phyloP scores from a whole-genome alignment of 2,888 invertebrate genomes.

The Oxycera nigricornis region DNA sequence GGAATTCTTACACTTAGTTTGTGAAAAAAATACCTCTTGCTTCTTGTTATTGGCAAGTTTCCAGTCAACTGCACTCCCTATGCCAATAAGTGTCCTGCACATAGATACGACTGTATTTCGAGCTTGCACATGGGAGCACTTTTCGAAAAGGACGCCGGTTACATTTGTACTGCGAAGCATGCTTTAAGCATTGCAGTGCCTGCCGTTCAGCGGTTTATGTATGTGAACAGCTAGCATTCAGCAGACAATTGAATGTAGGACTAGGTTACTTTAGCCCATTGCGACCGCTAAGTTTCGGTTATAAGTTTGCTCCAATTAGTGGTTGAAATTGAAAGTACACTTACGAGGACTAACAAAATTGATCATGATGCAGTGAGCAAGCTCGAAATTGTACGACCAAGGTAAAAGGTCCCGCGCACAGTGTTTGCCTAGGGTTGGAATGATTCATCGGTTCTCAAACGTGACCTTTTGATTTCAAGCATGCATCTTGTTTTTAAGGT shows the following conservation, averaged over 20 bases:
- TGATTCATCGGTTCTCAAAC: no score
- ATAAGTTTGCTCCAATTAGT: constrained; percentile 32
- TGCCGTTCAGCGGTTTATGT: neutral
- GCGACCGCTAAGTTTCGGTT: constrained; percentile 15
- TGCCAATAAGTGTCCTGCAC: neutral
- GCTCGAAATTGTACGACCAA: no score
- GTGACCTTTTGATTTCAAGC: no score
- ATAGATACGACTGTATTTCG: no score
- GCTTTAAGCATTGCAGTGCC: neutral
- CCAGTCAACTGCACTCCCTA: neutral
- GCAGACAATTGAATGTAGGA: constrained; percentile 6
- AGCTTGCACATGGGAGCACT: neutral
- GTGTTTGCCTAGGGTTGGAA: no score
- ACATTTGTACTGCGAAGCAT: neutral
- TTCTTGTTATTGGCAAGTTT: neutral
- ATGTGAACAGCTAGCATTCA: neutral
- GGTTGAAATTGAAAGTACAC: constrained; percentile 19
- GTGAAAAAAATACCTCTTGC: neutral
- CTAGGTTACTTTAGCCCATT: neutral
- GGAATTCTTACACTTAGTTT: neutral
- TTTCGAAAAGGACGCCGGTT: neutral
- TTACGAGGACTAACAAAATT: no score
- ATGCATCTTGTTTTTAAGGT: no score
- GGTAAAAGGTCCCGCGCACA: no score
- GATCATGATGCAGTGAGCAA: no score